These are phyloP conservation scores for Drosophila sulfurigaster DNA, from an alignment of 1,140 invertebrate genomes.

Conservation along the genomic window DNA sequence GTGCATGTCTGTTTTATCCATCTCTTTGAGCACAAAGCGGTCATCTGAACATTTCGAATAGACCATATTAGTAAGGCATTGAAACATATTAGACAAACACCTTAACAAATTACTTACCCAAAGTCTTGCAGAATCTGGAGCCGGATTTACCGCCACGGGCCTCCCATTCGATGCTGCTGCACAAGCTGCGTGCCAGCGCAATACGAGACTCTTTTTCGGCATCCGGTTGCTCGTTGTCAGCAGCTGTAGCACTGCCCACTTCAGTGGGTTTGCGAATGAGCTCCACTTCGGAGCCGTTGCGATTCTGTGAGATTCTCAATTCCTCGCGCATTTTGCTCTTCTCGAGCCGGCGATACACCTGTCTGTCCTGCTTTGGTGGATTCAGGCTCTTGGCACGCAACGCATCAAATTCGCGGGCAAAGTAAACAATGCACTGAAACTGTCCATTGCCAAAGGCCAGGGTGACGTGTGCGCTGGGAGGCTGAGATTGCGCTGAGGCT, in stretches of 20 bases:
- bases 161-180: constrained; percentile 96
- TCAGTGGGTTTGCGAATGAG: constrained; percentile 77
- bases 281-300: constrained; percentile 75
- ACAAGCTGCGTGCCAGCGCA: constrained; percentile 92
- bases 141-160: constrained; percentile 98
- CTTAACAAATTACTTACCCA: constrained; percentile 84
- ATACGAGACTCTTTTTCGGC: constrained; percentile 68
- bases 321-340: constrained; percentile 80
- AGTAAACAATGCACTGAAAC: constrained; percentile 94
- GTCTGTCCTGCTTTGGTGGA: constrained; percentile 69
- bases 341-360: constrained; percentile 71
- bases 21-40: constrained; percentile 98
- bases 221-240: constrained; percentile 46
- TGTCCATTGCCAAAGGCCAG: constrained; percentile 89
- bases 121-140: constrained; percentile 97
- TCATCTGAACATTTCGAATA: constrained; percentile 88
- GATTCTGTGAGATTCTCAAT: constrained; percentile 79
- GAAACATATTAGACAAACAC: background rate
- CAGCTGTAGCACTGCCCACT: constrained; percentile 7
- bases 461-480: constrained; percentile 87
- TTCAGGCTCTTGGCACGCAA: constrained; percentile 87
- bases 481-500: constrained; percentile 62
- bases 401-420: constrained; percentile 93
- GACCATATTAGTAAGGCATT: too few relatives aligned
- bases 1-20: constrained; percentile 95